Evolutionary conservation across 2,797 vertebrate genomes (phyloP).

Genomic region (Malurus splendens): DNA sequence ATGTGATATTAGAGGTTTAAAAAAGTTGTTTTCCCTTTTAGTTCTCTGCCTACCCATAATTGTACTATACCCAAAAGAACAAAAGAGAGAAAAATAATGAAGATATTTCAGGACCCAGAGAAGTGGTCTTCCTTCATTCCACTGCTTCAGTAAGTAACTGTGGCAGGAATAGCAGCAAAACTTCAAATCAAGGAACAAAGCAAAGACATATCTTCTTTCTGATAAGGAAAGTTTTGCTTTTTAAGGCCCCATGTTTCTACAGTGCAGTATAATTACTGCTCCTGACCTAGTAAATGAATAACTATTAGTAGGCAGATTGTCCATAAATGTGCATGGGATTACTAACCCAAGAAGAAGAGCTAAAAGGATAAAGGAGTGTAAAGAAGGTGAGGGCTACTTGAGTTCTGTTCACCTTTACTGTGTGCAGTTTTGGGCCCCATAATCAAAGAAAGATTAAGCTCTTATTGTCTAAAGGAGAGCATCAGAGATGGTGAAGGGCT

Average conservation of each 20-base stretch:
- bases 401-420: background rate
- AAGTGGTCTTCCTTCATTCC: background rate
- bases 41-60: background rate
- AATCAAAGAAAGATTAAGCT: background rate
- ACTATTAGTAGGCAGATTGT: background rate
- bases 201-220: background rate
- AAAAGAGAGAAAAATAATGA: background rate
- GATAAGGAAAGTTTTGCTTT: background rate
- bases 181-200: background rate
- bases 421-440: background rate
- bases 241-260: background rate
- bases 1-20: background rate
- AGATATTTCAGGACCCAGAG: background rate
- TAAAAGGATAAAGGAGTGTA: background rate
- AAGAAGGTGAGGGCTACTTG: background rate
- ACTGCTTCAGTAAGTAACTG: background rate
- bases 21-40: background rate
- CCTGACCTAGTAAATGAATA: background rate
- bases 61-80: background rate
- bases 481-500: background rate
- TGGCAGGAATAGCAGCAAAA: background rate
- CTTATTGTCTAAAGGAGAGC: rapidly evolving
- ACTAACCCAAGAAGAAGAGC: background rate
- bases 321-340: background rate
- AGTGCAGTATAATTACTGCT: background rate